Evolutionary conservation across 1,140 invertebrate species (phyloP).

Genomic region (Papilio xuthus): DNA sequence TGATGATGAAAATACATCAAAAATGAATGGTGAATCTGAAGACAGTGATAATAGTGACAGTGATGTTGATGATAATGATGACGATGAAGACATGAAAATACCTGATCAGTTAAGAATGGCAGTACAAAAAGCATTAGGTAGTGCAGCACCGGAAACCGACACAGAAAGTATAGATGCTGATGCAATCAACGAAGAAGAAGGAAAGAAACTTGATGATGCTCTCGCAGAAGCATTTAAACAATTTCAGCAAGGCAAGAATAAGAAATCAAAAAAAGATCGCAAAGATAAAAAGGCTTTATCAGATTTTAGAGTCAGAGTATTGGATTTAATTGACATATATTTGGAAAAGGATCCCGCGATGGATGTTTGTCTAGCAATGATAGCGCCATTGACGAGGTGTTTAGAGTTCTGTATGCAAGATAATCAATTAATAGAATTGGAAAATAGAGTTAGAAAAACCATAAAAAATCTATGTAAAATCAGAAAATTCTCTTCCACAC

Average conservation of each 20-base stretch:
- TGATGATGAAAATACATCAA: slow-evolving; percentile 62
- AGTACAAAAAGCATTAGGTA: slow-evolving; percentile 84
- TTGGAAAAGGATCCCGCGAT: slow-evolving; percentile 85
- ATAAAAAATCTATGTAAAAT: slow-evolving; percentile 84
- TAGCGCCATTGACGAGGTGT: slow-evolving; percentile 84
- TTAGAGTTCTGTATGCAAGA: slow-evolving; percentile 87
- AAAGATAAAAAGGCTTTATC: slow-evolving; percentile 85
- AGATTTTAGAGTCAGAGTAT: slow-evolving; percentile 86
- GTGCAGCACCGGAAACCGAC: slow-evolving; percentile 82
- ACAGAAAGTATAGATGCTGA: slow-evolving; percentile 89
- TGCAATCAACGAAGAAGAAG: slow-evolving; percentile 87
- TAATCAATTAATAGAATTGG: slow-evolving; percentile 85
- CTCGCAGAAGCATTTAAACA: slow-evolving; percentile 87
- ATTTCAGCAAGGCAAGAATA: slow-evolving; percentile 83
- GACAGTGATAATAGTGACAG: slow-evolving; percentile 56
- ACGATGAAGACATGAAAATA: slow-evolving; percentile 83
- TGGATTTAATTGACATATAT: slow-evolving; percentile 88
- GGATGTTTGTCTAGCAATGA: slow-evolving; percentile 85
- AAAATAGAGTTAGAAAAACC: slow-evolving; percentile 83
- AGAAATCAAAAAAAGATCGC: slow-evolving; percentile 84
- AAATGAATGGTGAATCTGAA: slow-evolving; percentile 56
- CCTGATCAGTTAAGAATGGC: slow-evolving; percentile 86
- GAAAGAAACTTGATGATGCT: slow-evolving; percentile 86
- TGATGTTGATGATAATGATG: slow-evolving; percentile 55
- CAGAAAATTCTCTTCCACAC: slow-evolving; percentile 83